Evolutionary conservation across 2,797 vertebrate species (phyloP), one percentile per base, ranked within the genome.

Genomic region (Malacoraja senta): DNA sequence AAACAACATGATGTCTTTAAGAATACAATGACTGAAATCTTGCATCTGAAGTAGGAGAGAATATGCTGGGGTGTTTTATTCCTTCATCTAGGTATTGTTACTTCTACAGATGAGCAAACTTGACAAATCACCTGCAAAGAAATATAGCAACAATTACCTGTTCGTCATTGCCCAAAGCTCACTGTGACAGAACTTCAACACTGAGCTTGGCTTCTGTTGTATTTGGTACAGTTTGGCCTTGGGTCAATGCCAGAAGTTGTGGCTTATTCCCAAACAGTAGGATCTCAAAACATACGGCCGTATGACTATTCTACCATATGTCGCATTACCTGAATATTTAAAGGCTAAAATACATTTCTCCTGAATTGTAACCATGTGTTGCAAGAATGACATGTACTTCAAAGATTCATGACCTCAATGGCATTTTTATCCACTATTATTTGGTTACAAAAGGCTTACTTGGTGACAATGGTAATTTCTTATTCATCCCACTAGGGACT

Each of bases 351-450:
- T 65, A 26, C 84, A 35, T 68, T 35, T 32, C 84, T 58, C 17
- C 29, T 19, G 84, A 88, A 88, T 88, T 88, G 32, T 19, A 88
- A 63, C 61, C 84, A 88, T 88, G n/a, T 10, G n/a, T 35, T 88
- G 17, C 84, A 35, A 17, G 65, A 88, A 88, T 88, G 84, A 8
- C n/a, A 63, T 32, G 32, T 35, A n/a, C 29, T 68, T 88, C 68
- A 63, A 68, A 88, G 63, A 88, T 88, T 88, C 84, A 88, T 88
- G 63, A 68, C 68, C 61, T 68, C 17, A n/a, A 9, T 32, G n/a
- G n/a, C 63, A 88, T 88, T 68, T 88, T 68, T 88, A 88, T 68
- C 65, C 84, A 68, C 84, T 68, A 88, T 88, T 88, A 68, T 88
- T 88, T 88, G n/a, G 61, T 88, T 68, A n/a, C n/a, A 65, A 9